Conservation (phyloP, 2,113 vertebrate genomes). For the Glareola pratincola region DNA sequence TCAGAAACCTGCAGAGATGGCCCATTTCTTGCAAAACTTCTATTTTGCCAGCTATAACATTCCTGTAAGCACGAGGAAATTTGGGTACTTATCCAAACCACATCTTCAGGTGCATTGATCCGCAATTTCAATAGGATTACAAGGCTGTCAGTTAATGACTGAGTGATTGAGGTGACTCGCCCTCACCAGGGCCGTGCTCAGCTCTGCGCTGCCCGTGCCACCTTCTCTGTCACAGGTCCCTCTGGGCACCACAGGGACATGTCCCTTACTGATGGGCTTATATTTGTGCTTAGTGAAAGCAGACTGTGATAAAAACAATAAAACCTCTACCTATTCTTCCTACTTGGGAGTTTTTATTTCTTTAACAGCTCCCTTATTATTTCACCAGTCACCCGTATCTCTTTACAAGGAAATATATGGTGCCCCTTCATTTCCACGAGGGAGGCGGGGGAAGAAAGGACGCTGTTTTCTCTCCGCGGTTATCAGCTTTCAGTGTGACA, state of each 20-base stretch:
- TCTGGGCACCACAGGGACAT: not conserved
- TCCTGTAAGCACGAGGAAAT: not conserved
- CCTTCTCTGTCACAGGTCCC: not conserved
- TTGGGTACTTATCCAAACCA: not conserved
- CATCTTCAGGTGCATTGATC: not conserved
- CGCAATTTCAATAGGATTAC: not conserved
- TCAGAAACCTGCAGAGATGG: not conserved
- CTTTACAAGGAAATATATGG: not conserved
- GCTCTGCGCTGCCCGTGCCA: not conserved
- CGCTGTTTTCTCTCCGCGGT: not conserved
- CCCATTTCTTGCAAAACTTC: not conserved
- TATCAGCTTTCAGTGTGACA: constrained; percentile 50
- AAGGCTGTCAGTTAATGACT: not conserved
- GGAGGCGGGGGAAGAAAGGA: not conserved
- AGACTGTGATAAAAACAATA: not conserved
- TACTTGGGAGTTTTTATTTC: not conserved
- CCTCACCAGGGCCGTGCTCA: not conserved
- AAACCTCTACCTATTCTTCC: not conserved
- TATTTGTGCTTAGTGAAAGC: not conserved
- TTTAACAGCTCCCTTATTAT: not conserved
- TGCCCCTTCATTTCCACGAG: not conserved
- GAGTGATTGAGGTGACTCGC: rapidly evolving
- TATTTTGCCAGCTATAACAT: not conserved
- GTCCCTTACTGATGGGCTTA: not conserved
- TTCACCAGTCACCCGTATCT: not conserved